A percentile compares a stretch with the other conserved stretches of the same genome.
These are phyloP conservation scores for Rallus limicola DNA, from an alignment of 2,113 vertebrate genomes.

Conservation along the genomic window DNA sequence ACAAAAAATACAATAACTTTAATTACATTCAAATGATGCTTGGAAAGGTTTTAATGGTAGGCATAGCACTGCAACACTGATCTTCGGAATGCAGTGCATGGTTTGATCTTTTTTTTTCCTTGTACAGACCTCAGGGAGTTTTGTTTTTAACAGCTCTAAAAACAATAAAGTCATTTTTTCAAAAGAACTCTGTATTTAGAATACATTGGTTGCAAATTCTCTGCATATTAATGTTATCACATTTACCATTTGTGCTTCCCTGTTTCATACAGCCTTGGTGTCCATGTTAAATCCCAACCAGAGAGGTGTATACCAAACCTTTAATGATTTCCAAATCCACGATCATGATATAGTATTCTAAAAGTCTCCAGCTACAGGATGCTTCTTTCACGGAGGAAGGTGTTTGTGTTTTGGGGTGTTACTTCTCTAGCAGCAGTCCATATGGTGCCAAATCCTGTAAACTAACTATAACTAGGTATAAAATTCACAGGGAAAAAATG, in stretches of 20 bases:
- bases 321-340: conserved; percentile 50
- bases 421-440: conserved; percentile 50
- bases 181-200: neutral
- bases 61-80: neutral
- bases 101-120: neutral
- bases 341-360: conserved; percentile 12
- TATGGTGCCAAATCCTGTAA: conserved; percentile 74
- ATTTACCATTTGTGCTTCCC: conserved; percentile 42
- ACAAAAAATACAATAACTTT: neutral
- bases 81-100: neutral
- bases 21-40: neutral
- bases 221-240: neutral
- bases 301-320: conserved; percentile 50
- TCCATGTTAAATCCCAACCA: conserved; percentile 32
- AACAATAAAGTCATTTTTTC: neutral
- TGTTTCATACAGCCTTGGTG: conserved; percentile 38
- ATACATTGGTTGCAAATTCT: neutral
- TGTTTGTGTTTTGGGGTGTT: neutral
- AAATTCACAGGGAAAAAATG: conserved; percentile 67
- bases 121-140: neutral
- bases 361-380: conserved; percentile 36
- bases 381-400: conserved; percentile 5
- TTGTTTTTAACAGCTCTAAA: neutral
- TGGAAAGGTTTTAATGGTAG: neutral
- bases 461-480: conserved; percentile 72